Conservation (phyloP, 2,113 vertebrate genomes). For the rat (Rattus norvegicus) region DNA sequence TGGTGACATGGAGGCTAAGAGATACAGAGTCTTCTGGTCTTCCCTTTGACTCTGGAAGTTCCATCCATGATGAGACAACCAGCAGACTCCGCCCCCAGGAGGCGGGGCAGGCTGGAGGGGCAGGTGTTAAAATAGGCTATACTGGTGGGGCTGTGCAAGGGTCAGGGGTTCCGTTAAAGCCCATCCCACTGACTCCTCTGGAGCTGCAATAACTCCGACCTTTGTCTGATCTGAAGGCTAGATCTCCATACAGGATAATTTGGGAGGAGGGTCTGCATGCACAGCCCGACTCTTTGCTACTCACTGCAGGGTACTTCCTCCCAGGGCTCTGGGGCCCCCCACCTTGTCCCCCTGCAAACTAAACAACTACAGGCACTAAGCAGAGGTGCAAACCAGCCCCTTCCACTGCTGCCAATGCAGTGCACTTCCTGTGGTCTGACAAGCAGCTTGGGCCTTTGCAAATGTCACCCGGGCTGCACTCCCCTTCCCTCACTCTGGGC, state of each 20-base stretch:
- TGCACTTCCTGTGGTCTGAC: background rate
- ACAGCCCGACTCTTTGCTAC: background rate
- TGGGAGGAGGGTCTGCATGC: background rate
- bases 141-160: background rate
- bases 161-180: background rate
- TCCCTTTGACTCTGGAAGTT: background rate
- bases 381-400: background rate
- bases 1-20: background rate
- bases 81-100: background rate
- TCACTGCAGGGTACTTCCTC: background rate
- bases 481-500: background rate
- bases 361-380: background rate
- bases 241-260: background rate
- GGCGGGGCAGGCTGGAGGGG: too few relatives aligned
- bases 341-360: background rate
- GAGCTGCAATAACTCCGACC: background rate
- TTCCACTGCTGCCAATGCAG: background rate
- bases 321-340: background rate
- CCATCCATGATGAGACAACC: background rate
- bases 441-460: background rate
- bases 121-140: background rate
- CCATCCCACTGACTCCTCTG: background rate
- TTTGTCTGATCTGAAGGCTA: background rate
- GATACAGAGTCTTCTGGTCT: background rate
- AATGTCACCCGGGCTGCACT: background rate